Evolutionary conservation across 2,888 invertebrate species (phyloP).

Genomic region (Mayetiola destructor): DNA sequence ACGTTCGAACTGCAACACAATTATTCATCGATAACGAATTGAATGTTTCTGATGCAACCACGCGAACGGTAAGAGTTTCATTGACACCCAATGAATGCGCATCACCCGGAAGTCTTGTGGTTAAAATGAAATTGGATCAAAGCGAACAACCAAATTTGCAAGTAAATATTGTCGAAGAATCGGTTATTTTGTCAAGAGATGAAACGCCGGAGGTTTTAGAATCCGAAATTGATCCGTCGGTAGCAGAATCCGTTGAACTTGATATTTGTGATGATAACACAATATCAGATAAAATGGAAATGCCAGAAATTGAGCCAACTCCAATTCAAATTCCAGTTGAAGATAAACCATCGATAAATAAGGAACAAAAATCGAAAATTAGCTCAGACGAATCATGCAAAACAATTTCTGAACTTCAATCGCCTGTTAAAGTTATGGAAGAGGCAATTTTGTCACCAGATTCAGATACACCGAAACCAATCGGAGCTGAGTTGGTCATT

Average conservation of each 20-base stretch:
- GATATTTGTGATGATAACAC: constrained; percentile 15
- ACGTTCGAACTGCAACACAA: constrained; percentile 26
- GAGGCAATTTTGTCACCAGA: constrained; percentile 44
- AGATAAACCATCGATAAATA: constrained; percentile 24
- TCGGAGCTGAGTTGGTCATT: constrained; percentile 40
- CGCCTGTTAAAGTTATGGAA: constrained; percentile 50
- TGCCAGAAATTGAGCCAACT: constrained; percentile 29
- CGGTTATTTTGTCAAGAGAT: constrained; percentile 16
- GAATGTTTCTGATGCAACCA: constrained; percentile 20
- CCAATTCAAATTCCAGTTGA: constrained; percentile 22
- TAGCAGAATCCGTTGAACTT: constrained; percentile 13
- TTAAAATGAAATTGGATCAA: constrained; percentile 26
- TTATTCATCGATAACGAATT: constrained; percentile 30
- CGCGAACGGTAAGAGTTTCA: constrained; percentile 26
- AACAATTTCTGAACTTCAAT: constrained; percentile 44
- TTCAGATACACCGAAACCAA: constrained; percentile 41
- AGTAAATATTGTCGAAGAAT: constrained; percentile 29
- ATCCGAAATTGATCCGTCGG: background rate
- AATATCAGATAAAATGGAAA: constrained; percentile 26
- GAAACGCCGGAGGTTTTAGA: constrained; percentile 7
- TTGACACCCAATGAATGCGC: constrained; percentile 34
- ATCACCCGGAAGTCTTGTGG: constrained; percentile 23
- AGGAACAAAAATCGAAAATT: constrained; percentile 35
- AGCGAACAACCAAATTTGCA: constrained; percentile 25
- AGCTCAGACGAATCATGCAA: constrained; percentile 45